These are phyloP conservation scores for Octopus bimaculoides DNA, from an alignment of 1,140 invertebrate species.

Conservation along the genomic window DNA sequence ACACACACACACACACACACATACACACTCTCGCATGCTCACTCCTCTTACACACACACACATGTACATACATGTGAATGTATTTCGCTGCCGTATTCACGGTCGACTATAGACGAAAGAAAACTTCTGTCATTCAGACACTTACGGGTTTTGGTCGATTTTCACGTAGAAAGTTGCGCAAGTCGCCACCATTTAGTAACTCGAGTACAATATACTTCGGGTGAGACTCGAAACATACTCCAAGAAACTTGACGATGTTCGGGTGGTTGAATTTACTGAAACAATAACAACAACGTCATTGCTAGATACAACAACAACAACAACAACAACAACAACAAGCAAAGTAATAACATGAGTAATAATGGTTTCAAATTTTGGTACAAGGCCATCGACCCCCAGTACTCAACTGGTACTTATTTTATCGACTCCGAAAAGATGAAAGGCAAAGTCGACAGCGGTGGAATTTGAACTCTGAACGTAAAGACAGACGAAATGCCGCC, in stretches of 20 bases:
- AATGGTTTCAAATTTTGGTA: too few relatives aligned
- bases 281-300: slow-evolving; percentile 2
- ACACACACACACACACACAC: too few relatives aligned
- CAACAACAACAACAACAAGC: too few relatives aligned
- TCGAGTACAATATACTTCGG: slow-evolving; percentile 91
- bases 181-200: slow-evolving; percentile 92
- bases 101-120: neutral
- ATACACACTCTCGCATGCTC: neutral
- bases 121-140: slow-evolving; percentile 15
- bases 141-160: slow-evolving; percentile 74
- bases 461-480: too few relatives aligned
- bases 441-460: too few relatives aligned
- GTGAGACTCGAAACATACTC: slow-evolving; percentile 92
- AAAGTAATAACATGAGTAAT: too few relatives aligned
- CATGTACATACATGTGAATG: neutral
- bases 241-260: slow-evolving; percentile 93
- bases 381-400: too few relatives aligned
- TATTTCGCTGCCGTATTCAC: neutral
- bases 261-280: slow-evolving; percentile 79
- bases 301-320: too few relatives aligned
- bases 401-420: too few relatives aligned
- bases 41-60: neutral
- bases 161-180: slow-evolving; percentile 84
- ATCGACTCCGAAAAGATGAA: too few relatives aligned
- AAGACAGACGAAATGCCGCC: too few relatives aligned